These are phyloP conservation scores for Delichon dasypus DNA, from an alignment of 2,797 vertebrate genomes.

Conservation along the genomic window DNA sequence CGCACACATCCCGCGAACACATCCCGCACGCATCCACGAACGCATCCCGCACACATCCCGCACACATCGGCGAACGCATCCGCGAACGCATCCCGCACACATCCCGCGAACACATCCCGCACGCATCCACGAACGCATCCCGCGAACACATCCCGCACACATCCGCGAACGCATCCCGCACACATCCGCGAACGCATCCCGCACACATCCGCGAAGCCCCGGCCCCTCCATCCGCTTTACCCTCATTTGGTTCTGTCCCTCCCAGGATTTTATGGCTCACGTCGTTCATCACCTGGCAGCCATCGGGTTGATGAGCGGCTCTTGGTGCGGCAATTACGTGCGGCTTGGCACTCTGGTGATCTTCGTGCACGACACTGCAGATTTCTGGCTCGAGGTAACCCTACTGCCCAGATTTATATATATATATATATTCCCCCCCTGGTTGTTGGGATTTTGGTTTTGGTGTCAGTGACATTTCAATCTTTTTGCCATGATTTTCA, in stretches of 20 bases:
- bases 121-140: no score
- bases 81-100: no score
- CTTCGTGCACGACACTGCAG: conserved; percentile 88
- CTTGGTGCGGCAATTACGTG: conserved; percentile 93
- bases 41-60: no score
- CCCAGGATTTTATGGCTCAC: conserved; percentile 90
- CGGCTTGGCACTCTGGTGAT: conserved; percentile 91
- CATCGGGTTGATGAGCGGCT: conserved; percentile 85
- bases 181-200: no score
- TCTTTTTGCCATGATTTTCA: neutral
- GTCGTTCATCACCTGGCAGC: conserved; percentile 93
- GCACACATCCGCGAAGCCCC: no score
- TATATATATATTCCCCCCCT: no score
- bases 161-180: no score
- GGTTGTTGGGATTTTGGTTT: neutral
- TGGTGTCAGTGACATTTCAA: neutral
- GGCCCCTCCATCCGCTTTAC: neutral
- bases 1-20: no score
- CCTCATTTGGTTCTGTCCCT: neutral
- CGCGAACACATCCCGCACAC: no score
- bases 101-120: no score
- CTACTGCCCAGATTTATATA: neutral
- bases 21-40: no score
- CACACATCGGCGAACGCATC: no score
- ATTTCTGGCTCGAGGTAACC: conserved; percentile 91